Percentiles rank a stretch among this genome's conserved stretches.
These are phyloP conservation scores for Synanthedon formicaeformis DNA, from an alignment of 2,888 invertebrate species.

Conservation along the genomic window DNA sequence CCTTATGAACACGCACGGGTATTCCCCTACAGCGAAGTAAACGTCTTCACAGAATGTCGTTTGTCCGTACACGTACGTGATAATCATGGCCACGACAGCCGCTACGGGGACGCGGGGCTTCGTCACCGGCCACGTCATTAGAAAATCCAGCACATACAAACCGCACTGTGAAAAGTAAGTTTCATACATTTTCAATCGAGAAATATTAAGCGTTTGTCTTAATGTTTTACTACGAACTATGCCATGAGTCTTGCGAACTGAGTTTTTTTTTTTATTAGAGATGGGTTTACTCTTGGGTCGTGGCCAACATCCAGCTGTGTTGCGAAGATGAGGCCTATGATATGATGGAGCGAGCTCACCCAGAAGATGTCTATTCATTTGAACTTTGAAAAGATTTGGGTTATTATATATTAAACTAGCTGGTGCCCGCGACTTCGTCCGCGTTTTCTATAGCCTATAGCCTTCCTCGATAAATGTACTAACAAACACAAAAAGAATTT, in stretches of 20 bases:
- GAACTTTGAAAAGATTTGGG: too few species aligned
- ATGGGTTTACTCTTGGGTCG: too few species aligned
- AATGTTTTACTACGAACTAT: not conserved
- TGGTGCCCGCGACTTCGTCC: too few species aligned
- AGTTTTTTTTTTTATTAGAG: too few species aligned
- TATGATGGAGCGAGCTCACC: too few species aligned
- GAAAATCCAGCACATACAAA: constrained; percentile 41
- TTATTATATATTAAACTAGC: too few species aligned
- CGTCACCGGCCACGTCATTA: constrained; percentile 45
- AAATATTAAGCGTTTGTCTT: not conserved
- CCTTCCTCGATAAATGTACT: too few species aligned
- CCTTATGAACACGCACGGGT: constrained; percentile 46
- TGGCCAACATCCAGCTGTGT: too few species aligned
- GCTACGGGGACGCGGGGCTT: constrained; percentile 35
- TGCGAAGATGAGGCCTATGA: too few species aligned
- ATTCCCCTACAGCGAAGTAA: constrained; percentile 48
- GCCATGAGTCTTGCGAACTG: not conserved
- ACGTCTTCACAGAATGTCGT: constrained; percentile 52
- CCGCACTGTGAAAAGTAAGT: constrained; percentile 32
- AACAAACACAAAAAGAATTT: too few species aligned
- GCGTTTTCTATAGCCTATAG: too few species aligned
- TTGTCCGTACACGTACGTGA: constrained; percentile 52
- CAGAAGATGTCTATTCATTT: too few species aligned
- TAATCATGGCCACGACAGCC: constrained; percentile 20
- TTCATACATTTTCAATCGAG: not conserved